A percentile compares a stretch with the other conserved stretches of the same genome.
These are phyloP conservation scores for Hemithea aestivaria DNA, from an alignment of 2,888 invertebrate genomes.

Conservation along the genomic window DNA sequence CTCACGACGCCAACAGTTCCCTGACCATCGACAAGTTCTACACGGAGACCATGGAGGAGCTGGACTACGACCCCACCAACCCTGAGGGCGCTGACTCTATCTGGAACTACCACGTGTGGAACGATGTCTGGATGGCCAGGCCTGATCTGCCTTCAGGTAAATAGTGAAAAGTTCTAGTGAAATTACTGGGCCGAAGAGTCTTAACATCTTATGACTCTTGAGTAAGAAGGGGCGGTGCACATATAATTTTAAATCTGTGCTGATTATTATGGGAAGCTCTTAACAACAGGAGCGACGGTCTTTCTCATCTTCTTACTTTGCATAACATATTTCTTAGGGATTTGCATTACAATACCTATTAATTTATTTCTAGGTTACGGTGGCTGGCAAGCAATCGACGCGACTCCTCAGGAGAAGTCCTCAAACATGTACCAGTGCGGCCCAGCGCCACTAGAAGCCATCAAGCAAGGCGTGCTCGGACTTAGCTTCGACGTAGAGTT, in stretches of 20 bases:
- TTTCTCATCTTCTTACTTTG: too few relatives aligned
- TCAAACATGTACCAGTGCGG: conserved; percentile 87
- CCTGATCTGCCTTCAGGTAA: conserved; percentile 84
- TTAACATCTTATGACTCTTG: too few relatives aligned
- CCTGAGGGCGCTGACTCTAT: conserved; percentile 84
- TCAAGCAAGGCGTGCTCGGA: conserved; percentile 87
- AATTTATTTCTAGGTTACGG: conserved; percentile 85
- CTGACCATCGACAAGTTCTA: conserved; percentile 90
- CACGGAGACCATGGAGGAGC: conserved; percentile 81
- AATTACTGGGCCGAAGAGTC: too few relatives aligned
- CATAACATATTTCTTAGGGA: too few relatives aligned
- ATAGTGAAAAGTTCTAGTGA: too few relatives aligned
- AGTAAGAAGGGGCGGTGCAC: too few relatives aligned
- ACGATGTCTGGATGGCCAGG: conserved; percentile 91
- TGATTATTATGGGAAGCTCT: too few relatives aligned
- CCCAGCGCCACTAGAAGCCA: conserved; percentile 87
- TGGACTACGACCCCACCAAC: conserved; percentile 83
- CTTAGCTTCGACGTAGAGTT: conserved; percentile 87
- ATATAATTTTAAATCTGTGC: too few relatives aligned
- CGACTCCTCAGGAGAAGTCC: conserved; percentile 90
- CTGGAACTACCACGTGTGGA: conserved; percentile 95
- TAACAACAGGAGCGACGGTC: too few relatives aligned
- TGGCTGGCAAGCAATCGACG: conserved; percentile 94
- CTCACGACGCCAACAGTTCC: conserved; percentile 89
- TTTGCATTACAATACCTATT: too few relatives aligned